Evolutionary conservation across 1,140 invertebrate genomes (phyloP), one percentile per base, ranked within the genome.

Genomic region (Panagrolaimus sp.): DNA sequence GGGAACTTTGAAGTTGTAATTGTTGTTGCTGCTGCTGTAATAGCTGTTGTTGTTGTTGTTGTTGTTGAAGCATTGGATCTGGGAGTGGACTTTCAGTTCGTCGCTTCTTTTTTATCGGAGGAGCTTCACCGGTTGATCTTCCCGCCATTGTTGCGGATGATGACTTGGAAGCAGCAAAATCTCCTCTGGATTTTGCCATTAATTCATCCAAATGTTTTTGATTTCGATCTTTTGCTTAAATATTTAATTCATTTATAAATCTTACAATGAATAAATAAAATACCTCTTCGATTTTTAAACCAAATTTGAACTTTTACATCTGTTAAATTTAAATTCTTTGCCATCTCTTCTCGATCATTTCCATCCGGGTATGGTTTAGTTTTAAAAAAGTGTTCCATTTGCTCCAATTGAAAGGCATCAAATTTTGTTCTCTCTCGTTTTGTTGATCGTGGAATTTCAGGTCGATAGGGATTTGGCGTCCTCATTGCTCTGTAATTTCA

Each of bases 351-450:
- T 12, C 52, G 52, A 58, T 58, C 52, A 3, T 21, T 12, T 2
- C 52, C 52, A 21, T 58, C 52, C 3, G 52, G 52, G 8, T 58
- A 58, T 12, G 21, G 52, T n/a, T 58, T 58, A 0, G 0, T 58
- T 58, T 58, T n/a, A 28, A 58, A 58, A 28, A 58, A 58, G 2
- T 5, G 14, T 17, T 58, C 52, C 52, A 58, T 58, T 21, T 58
- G 28, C 12, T 58, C 52, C 1, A 58, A 14, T 58, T 58, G 52
- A 26, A 12, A 8, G 10, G 21, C 21, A 58, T 58, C 52, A 17
- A 58, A 58, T 24, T 58, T 58, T 26, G 52, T 58, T 58, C 52
- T 14, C 8, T 58, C 52, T 2, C 52, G 52, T 58, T 58, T 58
- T 5, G 14, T 58, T 1, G 14, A 12, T 1, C 52, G 5, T 17